Evolutionary conservation across 2,888 invertebrate genomes (phyloP).

Genomic region (Chirona hameri): DNA sequence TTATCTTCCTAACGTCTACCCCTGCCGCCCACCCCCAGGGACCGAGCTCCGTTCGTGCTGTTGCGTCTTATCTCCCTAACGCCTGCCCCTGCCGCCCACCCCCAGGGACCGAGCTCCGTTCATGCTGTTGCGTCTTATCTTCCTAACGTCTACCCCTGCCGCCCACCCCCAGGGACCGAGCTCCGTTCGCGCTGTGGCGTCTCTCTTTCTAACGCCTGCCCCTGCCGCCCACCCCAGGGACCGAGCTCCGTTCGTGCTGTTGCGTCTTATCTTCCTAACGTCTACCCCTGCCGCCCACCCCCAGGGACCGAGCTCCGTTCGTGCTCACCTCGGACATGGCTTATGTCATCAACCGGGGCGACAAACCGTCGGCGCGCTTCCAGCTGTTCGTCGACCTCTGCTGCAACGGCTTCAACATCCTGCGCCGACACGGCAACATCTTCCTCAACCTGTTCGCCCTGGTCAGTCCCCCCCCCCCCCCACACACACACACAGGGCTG

Average conservation of each 20-base stretch:
- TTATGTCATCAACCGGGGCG: conserved; percentile 97
- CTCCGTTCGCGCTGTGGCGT: conserved; percentile 96
- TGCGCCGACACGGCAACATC: conserved; percentile 84
- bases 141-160: too few species aligned
- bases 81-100: background rate
- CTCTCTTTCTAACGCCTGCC: too few species aligned
- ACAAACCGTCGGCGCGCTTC: conserved; percentile 85
- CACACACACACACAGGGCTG: too few species aligned
- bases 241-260: conserved; percentile 94
- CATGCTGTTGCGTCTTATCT: too few species aligned
- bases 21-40: conserved; percentile 56
- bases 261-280: too few species aligned
- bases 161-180: conserved; percentile 70
- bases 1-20: too few species aligned
- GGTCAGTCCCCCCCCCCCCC: conserved; percentile 32
- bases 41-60: conserved; percentile 96
- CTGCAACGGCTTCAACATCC: conserved; percentile 93
- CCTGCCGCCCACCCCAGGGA: conserved; percentile 60
- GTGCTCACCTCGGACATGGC: conserved; percentile 98
- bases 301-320: conserved; percentile 93
- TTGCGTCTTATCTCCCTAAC: too few species aligned
- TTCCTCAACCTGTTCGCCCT: conserved; percentile 80
- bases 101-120: conserved; percentile 92
- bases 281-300: conserved; percentile 32
- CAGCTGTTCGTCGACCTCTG: conserved; percentile 98